These are phyloP conservation scores for Cryptophagus acutangulus DNA, from an alignment of 2,888 invertebrate species.

Conservation along the genomic window DNA sequence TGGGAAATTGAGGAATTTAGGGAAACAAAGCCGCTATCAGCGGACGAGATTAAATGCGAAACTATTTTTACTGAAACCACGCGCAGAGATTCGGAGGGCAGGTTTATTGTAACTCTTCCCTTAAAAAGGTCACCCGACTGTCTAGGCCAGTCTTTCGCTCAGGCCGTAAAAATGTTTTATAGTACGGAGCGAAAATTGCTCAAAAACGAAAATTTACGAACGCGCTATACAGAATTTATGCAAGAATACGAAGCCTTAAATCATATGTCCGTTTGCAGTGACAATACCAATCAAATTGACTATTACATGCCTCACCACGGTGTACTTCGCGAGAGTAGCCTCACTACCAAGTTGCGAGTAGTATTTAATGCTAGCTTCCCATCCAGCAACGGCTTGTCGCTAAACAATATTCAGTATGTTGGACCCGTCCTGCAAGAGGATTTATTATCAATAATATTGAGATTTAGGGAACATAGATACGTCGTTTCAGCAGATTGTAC, in stretches of 20 bases:
- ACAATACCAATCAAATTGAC: not conserved
- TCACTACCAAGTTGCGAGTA: not conserved
- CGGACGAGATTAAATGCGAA: too few species aligned
- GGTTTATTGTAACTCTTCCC: too few species aligned
- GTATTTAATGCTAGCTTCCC: not conserved
- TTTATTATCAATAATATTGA: slow-evolving; percentile 7
- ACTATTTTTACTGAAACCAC: too few species aligned
- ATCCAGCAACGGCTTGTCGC: not conserved
- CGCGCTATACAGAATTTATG: slow-evolving; percentile 1
- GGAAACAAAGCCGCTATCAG: too few species aligned
- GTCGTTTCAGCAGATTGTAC: slow-evolving; percentile 6
- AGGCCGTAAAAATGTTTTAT: too few species aligned
- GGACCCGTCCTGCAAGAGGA: slow-evolving; percentile 4
- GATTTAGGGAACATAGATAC: slow-evolving; percentile 6
- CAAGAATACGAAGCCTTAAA: not conserved
- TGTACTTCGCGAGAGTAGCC: not conserved
- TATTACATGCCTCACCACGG: slow-evolving; percentile 3
- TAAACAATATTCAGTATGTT: not conserved
- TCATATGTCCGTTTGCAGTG: slow-evolving; percentile 1
- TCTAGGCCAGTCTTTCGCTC: too few species aligned
- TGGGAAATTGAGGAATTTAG: too few species aligned
- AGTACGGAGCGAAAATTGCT: too few species aligned
- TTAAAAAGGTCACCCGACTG: too few species aligned
- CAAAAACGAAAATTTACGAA: too few species aligned
- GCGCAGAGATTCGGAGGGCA: too few species aligned